Evolutionary conservation across 2,113 vertebrate species (phyloP).

Genomic region (Alethe castanea): DNA sequence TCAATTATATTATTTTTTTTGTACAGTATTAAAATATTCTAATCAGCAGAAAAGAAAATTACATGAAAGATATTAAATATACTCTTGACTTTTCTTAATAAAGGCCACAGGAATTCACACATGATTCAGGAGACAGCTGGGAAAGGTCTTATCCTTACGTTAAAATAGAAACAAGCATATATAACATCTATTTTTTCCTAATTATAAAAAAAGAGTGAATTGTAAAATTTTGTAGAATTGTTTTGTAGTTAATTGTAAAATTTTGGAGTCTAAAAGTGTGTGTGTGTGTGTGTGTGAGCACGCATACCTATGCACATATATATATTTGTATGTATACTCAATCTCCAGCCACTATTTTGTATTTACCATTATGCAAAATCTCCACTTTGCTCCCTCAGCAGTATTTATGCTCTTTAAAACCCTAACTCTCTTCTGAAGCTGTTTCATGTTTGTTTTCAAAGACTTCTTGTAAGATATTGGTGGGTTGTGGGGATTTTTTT

Average conservation of each 20-base stretch:
- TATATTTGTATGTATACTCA: neutral
- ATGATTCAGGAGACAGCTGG: neutral
- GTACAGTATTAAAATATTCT: neutral
- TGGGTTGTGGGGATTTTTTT: slow-evolving; percentile 7
- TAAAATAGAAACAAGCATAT: neutral
- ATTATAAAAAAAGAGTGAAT: neutral
- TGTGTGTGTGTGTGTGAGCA: neutral
- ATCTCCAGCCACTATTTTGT: neutral
- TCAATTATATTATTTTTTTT: neutral
- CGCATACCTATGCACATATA: neutral
- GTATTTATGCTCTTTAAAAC: slow-evolving; percentile 65
- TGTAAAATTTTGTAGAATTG: neutral
- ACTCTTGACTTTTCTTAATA: neutral
- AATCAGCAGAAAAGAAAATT: neutral
- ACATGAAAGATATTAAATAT: neutral
- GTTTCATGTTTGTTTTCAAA: slow-evolving; percentile 77
- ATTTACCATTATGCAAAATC: slow-evolving; percentile 45
- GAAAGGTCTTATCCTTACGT: neutral
- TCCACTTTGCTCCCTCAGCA: slow-evolving; percentile 63
- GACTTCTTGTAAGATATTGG: slow-evolving; percentile 63
- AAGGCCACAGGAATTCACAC: neutral
- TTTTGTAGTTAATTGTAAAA: neutral
- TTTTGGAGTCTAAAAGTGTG: neutral
- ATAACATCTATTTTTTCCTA: neutral
- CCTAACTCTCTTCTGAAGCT: slow-evolving; percentile 60